phyloP scores from a whole-genome alignment of 2,113 vertebrate species.

The Phalacrocorax carbo region DNA sequence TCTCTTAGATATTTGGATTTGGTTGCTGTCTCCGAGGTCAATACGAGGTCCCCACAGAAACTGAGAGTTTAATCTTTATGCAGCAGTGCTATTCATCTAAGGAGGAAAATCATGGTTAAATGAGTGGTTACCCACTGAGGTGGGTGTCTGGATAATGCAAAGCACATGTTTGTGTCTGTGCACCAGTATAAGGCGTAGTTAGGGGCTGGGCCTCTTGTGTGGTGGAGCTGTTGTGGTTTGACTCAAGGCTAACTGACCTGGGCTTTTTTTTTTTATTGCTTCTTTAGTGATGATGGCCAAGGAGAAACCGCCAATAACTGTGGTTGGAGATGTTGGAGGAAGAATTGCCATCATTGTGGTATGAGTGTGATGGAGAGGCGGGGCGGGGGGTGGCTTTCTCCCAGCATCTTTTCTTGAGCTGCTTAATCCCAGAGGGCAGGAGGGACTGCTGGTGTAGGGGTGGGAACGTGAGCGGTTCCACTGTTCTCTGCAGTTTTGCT shows the following conservation, averaged over 20 bases:
- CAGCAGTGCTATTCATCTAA: neutral
- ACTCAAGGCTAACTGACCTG: neutral
- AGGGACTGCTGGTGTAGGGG: neutral
- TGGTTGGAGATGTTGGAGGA: constrained; percentile 96
- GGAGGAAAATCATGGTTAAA: neutral
- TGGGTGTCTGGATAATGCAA: neutral
- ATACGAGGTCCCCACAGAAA: neutral
- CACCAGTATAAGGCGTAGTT: rapidly evolving
- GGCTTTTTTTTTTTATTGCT: neutral
- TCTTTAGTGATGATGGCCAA: constrained; percentile 97
- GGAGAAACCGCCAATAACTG: constrained; percentile 97
- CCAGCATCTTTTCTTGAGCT: neutral
- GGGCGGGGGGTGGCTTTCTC: neutral
- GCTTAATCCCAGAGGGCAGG: neutral
- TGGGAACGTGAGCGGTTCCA: neutral
- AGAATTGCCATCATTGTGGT: constrained; percentile 98
- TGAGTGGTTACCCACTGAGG: neutral
- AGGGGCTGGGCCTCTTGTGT: neutral
- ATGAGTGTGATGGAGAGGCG: constrained; percentile 37
- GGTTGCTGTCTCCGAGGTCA: neutral
- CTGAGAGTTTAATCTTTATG: neutral
- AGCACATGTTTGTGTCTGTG: neutral
- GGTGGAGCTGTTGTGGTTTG: neutral
- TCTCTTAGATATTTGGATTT: neutral
- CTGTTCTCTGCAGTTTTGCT: neutral